A percentile compares a stretch with the other conserved stretches of the same genome.
These are phyloP conservation scores for Alauda arvensis DNA, from an alignment of 2,797 vertebrate species.

Conservation along the genomic window DNA sequence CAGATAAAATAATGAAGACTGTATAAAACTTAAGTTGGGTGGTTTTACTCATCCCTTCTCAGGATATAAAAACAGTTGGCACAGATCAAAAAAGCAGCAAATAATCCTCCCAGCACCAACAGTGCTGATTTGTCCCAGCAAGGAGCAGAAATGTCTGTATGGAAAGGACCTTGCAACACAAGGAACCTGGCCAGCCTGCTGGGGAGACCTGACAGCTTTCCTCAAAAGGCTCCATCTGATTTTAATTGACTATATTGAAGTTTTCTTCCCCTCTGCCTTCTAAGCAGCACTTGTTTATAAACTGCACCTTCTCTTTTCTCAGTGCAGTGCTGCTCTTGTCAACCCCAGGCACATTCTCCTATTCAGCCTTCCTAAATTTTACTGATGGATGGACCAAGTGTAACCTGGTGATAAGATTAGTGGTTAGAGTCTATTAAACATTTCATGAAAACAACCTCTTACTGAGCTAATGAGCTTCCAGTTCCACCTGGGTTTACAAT, in stretches of 20 bases:
- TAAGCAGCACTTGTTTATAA: neutral
- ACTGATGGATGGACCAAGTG: neutral
- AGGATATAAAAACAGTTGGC: neutral
- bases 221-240: neutral
- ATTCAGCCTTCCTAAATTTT: neutral
- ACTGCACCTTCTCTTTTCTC: neutral
- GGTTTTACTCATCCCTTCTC: neutral
- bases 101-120: neutral
- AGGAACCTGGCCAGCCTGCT: neutral
- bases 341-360: neutral
- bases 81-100: neutral
- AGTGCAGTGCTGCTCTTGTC: neutral
- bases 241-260: neutral
- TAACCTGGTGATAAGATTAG: conserved; percentile 22
- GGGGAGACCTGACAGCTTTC: neutral
- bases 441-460: neutral
- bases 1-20: neutral
- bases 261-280: neutral
- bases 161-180: neutral
- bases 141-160: neutral
- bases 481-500: neutral
- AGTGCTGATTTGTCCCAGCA: neutral
- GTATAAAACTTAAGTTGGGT: neutral
- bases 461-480: neutral
- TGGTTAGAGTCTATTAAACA: neutral